Percentiles rank a stretch among this genome's conserved stretches.
Conservation (phyloP, 1,140 invertebrate species). For the Thrips palmi region DNA sequence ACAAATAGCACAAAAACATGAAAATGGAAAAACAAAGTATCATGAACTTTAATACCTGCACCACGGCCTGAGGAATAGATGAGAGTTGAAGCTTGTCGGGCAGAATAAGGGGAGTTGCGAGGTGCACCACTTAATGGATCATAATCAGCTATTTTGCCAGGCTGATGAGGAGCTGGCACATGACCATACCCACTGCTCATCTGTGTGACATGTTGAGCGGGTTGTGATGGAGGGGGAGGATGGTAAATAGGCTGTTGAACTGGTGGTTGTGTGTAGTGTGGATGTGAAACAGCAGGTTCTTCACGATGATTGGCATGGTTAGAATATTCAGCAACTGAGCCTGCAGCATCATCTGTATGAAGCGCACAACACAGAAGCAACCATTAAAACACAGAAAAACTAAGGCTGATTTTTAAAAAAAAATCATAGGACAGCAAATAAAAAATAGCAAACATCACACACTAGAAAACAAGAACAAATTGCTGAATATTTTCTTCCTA, state of each 20-base stretch:
- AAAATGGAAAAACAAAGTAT: no score
- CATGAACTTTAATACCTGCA: slow-evolving; percentile 26
- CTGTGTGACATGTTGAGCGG: neutral
- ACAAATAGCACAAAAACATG: no score
- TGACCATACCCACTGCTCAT: neutral
- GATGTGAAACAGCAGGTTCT: slow-evolving; percentile 3
- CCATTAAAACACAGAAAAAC: neutral
- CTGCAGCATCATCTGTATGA: neutral
- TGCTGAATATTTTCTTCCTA: no score
- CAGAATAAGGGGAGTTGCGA: slow-evolving; percentile 51
- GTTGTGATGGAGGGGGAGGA: slow-evolving; percentile 1
- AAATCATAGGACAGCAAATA: no score
- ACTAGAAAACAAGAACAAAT: no score
- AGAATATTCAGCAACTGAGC: neutral
- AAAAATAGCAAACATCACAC: no score
- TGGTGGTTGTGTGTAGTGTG: slow-evolving; percentile 2
- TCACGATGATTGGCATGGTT: slow-evolving; percentile 9
- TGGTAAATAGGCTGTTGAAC: slow-evolving; percentile 3
- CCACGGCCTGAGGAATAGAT: slow-evolving; percentile 67
- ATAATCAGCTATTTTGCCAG: slow-evolving; percentile 59
- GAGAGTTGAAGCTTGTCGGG: slow-evolving; percentile 52
- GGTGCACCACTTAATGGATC: slow-evolving; percentile 49
- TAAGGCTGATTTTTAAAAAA: neutral
- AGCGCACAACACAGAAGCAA: neutral
- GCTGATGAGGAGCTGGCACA: slow-evolving; percentile 8